Percentiles rank a stretch among this genome's conserved stretches.
Conservation (phyloP, 2,797 vertebrate genomes). For the Heterohyrax brucei region DNA sequence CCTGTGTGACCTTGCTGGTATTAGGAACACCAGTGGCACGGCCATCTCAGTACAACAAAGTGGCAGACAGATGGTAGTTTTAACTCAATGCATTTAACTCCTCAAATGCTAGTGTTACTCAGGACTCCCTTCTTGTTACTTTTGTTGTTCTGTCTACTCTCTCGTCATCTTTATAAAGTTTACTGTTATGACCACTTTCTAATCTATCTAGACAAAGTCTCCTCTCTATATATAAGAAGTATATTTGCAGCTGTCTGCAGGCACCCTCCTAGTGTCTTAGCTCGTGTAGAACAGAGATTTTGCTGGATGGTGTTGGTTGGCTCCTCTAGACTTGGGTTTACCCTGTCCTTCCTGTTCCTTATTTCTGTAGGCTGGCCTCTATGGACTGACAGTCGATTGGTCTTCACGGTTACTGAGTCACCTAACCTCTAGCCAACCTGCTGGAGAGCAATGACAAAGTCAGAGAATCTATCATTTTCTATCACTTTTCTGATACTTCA, state of each 20-base stretch:
- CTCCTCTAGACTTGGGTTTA: neutral
- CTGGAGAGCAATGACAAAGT: neutral
- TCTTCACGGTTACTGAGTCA: neutral
- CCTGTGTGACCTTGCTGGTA: neutral
- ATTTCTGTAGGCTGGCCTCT: neutral
- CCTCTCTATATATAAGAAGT: neutral
- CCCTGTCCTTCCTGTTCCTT: neutral
- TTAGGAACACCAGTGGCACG: neutral
- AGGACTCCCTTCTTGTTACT: neutral
- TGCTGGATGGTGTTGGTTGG: neutral
- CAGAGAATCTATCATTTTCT: neutral
- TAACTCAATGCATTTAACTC: neutral
- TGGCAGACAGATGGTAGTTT: neutral
- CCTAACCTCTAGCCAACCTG: neutral
- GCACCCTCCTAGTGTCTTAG: neutral
- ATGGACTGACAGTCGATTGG: neutral
- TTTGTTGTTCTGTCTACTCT: neutral
- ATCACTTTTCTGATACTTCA: neutral
- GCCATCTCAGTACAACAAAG: neutral
- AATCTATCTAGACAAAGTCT: neutral
- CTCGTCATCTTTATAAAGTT: neutral
- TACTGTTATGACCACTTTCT: neutral
- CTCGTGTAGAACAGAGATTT: neutral
- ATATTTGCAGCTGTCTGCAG: neutral
- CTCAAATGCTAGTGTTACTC: neutral